A percentile compares a stretch with the other conserved stretches of the same genome.
phyloP scores from a whole-genome alignment of 2,888 invertebrate species.

The Apamea sordens region DNA sequence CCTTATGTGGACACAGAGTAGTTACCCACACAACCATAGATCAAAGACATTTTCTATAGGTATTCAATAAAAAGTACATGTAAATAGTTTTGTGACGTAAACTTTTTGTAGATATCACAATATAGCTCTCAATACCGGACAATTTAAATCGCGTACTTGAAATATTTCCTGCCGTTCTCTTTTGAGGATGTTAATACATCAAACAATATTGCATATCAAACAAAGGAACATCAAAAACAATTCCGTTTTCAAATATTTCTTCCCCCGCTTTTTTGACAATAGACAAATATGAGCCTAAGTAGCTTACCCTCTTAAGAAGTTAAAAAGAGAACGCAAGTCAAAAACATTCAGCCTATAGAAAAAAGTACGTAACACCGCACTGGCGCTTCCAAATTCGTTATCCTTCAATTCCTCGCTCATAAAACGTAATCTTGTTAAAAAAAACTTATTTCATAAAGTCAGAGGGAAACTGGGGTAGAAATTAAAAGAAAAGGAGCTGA shows the following conservation, averaged over 20 bases:
- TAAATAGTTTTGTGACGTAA: neutral
- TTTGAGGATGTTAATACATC: neutral
- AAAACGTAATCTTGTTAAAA: conserved; percentile 88
- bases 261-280: conserved; percentile 57
- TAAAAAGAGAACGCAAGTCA: conserved; percentile 69
- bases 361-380: conserved; percentile 64
- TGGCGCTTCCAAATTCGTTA: conserved; percentile 83
- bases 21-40: neutral
- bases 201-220: conserved; percentile 43
- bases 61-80: neutral
- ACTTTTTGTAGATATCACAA: neutral
- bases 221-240: conserved; percentile 47
- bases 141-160: neutral
- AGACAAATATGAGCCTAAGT: conserved; percentile 75
- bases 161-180: neutral
- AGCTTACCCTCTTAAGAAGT: conserved; percentile 76
- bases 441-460: conserved; percentile 89
- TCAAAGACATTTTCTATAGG: neutral
- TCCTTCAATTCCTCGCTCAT: conserved; percentile 86
- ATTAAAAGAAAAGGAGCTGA: conserved; percentile 80
- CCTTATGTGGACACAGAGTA: neutral
- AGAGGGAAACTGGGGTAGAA: conserved; percentile 75
- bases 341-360: conserved; percentile 62
- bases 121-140: too few species aligned
- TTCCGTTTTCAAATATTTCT: conserved; percentile 49